A percentile compares a stretch with the other conserved stretches of the same genome.
These are phyloP conservation scores for Clinocottus analis DNA, from an alignment of 2,113 vertebrate genomes.

Conservation along the genomic window DNA sequence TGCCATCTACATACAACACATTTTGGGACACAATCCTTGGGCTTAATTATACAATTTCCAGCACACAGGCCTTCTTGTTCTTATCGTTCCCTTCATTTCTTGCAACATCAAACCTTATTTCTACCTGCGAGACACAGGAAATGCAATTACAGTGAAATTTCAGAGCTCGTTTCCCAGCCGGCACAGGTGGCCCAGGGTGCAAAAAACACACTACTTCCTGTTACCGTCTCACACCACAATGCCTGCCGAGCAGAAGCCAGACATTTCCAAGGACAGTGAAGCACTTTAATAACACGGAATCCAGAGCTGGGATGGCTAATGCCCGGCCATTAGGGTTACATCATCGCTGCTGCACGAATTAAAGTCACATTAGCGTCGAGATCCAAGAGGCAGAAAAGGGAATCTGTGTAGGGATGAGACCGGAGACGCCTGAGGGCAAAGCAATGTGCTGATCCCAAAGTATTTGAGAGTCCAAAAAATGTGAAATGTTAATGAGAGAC, in stretches of 20 bases:
- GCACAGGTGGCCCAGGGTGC: slow-evolving; percentile 44
- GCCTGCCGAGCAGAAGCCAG: slow-evolving; percentile 47
- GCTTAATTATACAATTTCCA: slow-evolving; percentile 47
- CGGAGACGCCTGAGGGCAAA: slow-evolving; percentile 46
- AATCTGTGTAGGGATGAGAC: slow-evolving; percentile 42
- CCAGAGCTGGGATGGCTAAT: slow-evolving; percentile 61
- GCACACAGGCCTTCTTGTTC: slow-evolving; percentile 21
- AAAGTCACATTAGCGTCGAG: slow-evolving; percentile 71
- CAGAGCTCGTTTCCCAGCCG: slow-evolving; percentile 34
- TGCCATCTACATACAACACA: slow-evolving; percentile 11
- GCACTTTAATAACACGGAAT: slow-evolving; percentile 63
- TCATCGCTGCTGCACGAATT: slow-evolving; percentile 67
- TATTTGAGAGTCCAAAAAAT: slow-evolving; percentile 47
- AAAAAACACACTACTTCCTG: slow-evolving; percentile 39
- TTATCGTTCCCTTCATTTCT: slow-evolving; percentile 21
- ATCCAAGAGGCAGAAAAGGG: slow-evolving; percentile 48
- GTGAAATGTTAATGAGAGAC: slow-evolving; percentile 64
- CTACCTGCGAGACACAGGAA: slow-evolving; percentile 41
- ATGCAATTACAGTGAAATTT: slow-evolving; percentile 61
- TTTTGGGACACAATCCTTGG: neutral
- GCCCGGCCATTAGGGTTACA: slow-evolving; percentile 72
- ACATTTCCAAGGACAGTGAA: slow-evolving; percentile 68
- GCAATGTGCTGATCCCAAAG: slow-evolving; percentile 56
- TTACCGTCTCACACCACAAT: slow-evolving; percentile 15
- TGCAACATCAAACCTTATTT: slow-evolving; percentile 33